Conservation (phyloP, 2,113 vertebrate species). For the Coreoperca whiteheadi region DNA sequence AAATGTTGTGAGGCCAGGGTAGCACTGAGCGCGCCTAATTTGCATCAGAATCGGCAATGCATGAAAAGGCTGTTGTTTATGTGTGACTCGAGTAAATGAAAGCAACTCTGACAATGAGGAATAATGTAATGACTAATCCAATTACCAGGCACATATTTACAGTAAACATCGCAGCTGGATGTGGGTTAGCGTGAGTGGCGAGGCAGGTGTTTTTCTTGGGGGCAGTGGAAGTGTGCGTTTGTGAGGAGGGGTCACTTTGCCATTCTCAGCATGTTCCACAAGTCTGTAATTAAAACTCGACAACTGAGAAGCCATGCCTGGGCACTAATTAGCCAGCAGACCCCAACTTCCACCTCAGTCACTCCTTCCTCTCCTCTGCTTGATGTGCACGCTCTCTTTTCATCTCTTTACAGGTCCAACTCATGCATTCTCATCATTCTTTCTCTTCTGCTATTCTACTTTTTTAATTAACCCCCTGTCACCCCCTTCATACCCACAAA, state of each 20-base stretch:
- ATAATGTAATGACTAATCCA: slow-evolving; percentile 58
- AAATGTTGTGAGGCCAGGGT: slow-evolving; percentile 2
- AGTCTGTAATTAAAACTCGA: slow-evolving; percentile 76
- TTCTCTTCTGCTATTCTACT: not conserved
- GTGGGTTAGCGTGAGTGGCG: not conserved
- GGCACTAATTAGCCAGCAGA: slow-evolving; percentile 84
- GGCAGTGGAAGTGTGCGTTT: slow-evolving; percentile 17
- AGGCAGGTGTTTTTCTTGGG: slow-evolving; percentile 26
- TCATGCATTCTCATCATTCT: slow-evolving; percentile 20
- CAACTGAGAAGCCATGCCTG: slow-evolving; percentile 67
- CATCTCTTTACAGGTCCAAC: slow-evolving; percentile 3
- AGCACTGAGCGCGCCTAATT: slow-evolving; percentile 19
- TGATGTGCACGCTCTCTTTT: not conserved
- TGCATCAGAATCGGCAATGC: slow-evolving; percentile 20
- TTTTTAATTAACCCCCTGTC: slow-evolving; percentile 17
- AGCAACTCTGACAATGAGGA: not conserved
- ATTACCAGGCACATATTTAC: slow-evolving; percentile 60
- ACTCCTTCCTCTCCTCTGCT: slow-evolving; percentile 31
- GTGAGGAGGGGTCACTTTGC: slow-evolving; percentile 53
- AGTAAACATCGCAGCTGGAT: slow-evolving; percentile 33
- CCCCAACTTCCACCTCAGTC: slow-evolving; percentile 76
- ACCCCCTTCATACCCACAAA: not conserved
- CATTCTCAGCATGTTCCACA: slow-evolving; percentile 43
- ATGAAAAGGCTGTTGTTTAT: slow-evolving; percentile 10
- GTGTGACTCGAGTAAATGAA: slow-evolving; percentile 14